Evolutionary conservation across 1,140 invertebrate genomes (phyloP).

Genomic region (Saccostrea echinata): DNA sequence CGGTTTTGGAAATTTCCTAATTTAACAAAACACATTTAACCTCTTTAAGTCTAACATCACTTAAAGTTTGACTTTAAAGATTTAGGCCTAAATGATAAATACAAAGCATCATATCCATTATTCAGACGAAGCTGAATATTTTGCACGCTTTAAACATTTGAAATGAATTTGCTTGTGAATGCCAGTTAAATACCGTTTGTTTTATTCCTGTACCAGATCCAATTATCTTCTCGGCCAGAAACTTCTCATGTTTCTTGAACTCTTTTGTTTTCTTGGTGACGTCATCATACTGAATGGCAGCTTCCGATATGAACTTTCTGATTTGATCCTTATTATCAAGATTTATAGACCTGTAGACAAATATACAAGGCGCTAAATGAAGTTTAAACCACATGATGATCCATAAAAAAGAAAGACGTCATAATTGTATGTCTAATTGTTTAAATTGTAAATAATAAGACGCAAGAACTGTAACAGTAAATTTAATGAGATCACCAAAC

Average conservation of each 20-base stretch:
- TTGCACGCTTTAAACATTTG: neutral
- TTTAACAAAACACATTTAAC: too few species aligned
- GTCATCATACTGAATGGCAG: conserved; percentile 23
- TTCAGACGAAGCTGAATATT: neutral
- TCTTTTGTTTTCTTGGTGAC: neutral
- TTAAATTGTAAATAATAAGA: too few species aligned
- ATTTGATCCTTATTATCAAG: conserved; percentile 24
- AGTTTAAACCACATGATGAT: neutral
- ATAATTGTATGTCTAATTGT: too few species aligned
- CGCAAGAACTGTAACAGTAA: too few species aligned
- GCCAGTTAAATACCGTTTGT: neutral
- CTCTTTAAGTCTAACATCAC: too few species aligned
- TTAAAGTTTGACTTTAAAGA: too few species aligned
- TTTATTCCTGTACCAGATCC: neutral
- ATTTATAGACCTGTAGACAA: neutral
- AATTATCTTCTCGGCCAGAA: neutral
- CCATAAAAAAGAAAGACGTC: neutral
- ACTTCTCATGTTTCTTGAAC: conserved; percentile 7
- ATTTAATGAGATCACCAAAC: too few species aligned
- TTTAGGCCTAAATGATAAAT: neutral
- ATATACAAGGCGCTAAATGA: neutral
- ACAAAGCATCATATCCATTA: neutral
- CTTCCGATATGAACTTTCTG: conserved; percentile 3
- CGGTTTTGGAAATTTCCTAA: conserved; percentile 33
- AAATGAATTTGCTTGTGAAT: neutral